Conservation (phyloP, 2,888 invertebrate species). For the Tenthredo amoena region DNA sequence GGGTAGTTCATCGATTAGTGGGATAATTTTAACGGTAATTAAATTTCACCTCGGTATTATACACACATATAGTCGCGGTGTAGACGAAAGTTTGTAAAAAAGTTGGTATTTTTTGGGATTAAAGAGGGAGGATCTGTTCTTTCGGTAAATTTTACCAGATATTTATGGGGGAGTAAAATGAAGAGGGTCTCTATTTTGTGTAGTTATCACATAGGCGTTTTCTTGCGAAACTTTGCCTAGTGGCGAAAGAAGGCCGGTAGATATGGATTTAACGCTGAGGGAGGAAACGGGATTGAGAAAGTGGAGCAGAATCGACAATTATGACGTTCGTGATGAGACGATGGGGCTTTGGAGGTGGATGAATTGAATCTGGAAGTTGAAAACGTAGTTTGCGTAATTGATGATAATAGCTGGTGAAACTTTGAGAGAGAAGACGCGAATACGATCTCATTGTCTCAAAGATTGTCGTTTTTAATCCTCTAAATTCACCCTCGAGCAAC, state of each 20-base stretch:
- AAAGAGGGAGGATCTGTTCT: neutral
- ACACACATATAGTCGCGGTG: neutral
- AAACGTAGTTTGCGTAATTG: conserved; percentile 24
- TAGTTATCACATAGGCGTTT: no score
- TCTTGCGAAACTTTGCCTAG: neutral
- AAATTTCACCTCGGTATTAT: neutral
- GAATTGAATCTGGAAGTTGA: neutral
- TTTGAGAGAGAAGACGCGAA: neutral
- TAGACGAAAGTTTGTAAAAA: neutral
- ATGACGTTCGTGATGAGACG: neutral
- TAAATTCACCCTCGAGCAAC: conserved; percentile 1
- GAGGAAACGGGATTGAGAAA: neutral
- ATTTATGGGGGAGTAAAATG: neutral
- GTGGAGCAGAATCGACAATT: conserved; percentile 7
- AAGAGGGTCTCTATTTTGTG: neutral
- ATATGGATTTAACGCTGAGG: neutral
- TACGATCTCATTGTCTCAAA: conserved; percentile 13
- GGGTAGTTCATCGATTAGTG: neutral
- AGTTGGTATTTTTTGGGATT: neutral
- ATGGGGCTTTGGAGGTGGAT: neutral
- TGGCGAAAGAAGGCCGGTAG: neutral
- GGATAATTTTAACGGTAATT: neutral
- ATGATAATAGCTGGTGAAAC: neutral
- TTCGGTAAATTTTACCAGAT: neutral
- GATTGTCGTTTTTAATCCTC: conserved; percentile 25